Evolutionary conservation across 37 sponge, comb jelly and placozoan genomes (phyloP).

Genomic region (Geodia barretti): DNA sequence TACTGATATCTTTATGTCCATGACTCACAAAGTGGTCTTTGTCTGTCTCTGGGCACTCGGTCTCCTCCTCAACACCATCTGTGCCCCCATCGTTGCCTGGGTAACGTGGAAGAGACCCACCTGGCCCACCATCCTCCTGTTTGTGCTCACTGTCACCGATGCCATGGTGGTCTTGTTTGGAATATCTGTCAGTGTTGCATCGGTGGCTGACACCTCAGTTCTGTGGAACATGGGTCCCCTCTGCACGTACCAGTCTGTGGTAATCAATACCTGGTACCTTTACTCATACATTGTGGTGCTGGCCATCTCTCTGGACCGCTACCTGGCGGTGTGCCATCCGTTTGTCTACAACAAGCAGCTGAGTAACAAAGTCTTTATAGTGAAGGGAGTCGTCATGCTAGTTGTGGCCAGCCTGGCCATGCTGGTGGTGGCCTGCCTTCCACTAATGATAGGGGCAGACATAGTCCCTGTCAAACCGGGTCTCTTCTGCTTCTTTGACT

Average conservation of each 20-base stretch:
- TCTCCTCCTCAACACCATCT: neutral
- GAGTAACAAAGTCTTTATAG: neutral
- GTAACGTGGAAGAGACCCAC: neutral
- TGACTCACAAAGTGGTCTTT: neutral
- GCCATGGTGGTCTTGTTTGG: neutral
- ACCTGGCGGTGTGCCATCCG: neutral
- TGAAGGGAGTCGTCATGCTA: neutral
- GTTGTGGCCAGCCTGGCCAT: neutral
- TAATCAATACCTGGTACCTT: conserved; percentile 1
- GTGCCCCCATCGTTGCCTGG: neutral
- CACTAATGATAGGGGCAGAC: neutral
- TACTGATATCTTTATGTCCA: neutral
- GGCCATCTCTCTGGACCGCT: neutral
- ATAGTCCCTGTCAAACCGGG: neutral
- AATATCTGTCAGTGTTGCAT: neutral
- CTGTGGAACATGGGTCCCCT: neutral
- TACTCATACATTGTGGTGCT: neutral
- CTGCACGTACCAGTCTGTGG: no score
- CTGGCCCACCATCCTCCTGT: neutral
- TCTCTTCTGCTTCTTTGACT: conserved; percentile 1
- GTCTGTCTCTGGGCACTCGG: neutral
- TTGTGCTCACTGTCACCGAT: neutral
- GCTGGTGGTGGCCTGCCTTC: neutral
- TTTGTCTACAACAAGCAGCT: conserved; percentile 8
- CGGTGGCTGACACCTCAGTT: neutral